Percentiles rank a stretch among this genome's conserved stretches.
These are phyloP conservation scores for Diarsia rubi DNA, from an alignment of 2,888 invertebrate species.

Conservation along the genomic window DNA sequence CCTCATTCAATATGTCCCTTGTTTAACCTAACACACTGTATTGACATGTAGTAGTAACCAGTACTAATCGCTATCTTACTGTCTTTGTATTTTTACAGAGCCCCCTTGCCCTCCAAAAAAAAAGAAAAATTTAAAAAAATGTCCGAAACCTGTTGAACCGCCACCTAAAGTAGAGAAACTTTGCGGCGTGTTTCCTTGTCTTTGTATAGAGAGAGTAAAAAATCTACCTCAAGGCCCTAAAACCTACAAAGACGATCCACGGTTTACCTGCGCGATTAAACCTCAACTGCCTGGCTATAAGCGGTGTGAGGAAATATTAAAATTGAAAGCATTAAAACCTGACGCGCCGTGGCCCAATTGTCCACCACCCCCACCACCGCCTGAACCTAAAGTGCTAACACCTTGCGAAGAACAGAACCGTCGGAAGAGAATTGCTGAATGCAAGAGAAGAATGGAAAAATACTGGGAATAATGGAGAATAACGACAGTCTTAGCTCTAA, in stretches of 20 bases:
- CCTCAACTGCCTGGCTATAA: conserved; percentile 33
- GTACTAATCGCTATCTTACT: background rate
- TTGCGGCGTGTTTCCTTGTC: conserved; percentile 14
- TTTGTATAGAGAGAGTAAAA: conserved; percentile 50
- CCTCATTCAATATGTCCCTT: too few relatives aligned
- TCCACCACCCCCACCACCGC: conserved; percentile 70
- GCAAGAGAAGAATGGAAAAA: conserved; percentile 76
- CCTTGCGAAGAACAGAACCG: conserved; percentile 75
- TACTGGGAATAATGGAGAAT: conserved; percentile 77
- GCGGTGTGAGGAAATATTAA: conserved; percentile 74
- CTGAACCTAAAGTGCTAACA: conserved; percentile 72
- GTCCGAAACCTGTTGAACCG: background rate
- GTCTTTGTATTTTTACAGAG: conserved; percentile 11
- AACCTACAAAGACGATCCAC: background rate
- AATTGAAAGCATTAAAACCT: conserved; percentile 28
- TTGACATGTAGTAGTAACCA: background rate
- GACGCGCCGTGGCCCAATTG: conserved; percentile 74
- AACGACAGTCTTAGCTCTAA: conserved; percentile 48
- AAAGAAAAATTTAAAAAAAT: background rate
- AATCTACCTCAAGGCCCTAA: conserved; percentile 13
- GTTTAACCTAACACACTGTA: too few relatives aligned
- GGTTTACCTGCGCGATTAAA: conserved; percentile 20
- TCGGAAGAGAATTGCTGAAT: conserved; percentile 67
- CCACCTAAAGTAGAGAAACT: background rate
- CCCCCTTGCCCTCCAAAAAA: background rate